These are phyloP conservation scores for Antitype chi DNA, from an alignment of 2,888 invertebrate genomes.

Conservation along the genomic window DNA sequence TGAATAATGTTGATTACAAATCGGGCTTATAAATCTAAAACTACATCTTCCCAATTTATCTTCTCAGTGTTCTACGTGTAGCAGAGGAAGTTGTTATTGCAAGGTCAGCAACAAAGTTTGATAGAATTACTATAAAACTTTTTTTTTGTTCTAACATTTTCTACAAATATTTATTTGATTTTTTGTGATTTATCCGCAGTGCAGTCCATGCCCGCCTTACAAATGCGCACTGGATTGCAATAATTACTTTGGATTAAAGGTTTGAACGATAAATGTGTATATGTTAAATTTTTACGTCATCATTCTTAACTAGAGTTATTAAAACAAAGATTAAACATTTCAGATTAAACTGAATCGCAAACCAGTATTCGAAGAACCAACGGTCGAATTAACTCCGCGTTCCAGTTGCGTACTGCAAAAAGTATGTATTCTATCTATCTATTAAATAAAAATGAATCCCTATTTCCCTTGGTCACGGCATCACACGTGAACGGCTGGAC, in stretches of 20 bases:
- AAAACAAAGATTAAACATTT: conserved; percentile 53
- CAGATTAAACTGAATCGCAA: conserved; percentile 79
- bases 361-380: conserved; percentile 74
- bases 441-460: too few species aligned
- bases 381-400: conserved; percentile 81
- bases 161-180: conserved; percentile 5
- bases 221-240: conserved; percentile 74
- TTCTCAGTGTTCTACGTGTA: conserved; percentile 69
- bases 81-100: conserved; percentile 69
- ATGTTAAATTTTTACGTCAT: neutral
- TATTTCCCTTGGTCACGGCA: too few species aligned
- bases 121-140: neutral
- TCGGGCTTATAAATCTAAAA: neutral
- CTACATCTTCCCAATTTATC: conserved; percentile 10
- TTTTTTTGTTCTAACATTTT: conserved; percentile 2
- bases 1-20: neutral
- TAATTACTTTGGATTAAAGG: conserved; percentile 78
- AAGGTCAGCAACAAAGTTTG: conserved; percentile 66
- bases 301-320: neutral
- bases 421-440: too few species aligned
- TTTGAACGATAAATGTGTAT: conserved; percentile 51
- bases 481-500: too few species aligned
- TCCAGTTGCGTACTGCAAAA: conserved; percentile 81
- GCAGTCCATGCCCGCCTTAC: conserved; percentile 60
- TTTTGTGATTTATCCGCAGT: conserved; percentile 60